Conservation (phyloP, 2,888 invertebrate genomes). For the Chrysina gloriosa region DNA sequence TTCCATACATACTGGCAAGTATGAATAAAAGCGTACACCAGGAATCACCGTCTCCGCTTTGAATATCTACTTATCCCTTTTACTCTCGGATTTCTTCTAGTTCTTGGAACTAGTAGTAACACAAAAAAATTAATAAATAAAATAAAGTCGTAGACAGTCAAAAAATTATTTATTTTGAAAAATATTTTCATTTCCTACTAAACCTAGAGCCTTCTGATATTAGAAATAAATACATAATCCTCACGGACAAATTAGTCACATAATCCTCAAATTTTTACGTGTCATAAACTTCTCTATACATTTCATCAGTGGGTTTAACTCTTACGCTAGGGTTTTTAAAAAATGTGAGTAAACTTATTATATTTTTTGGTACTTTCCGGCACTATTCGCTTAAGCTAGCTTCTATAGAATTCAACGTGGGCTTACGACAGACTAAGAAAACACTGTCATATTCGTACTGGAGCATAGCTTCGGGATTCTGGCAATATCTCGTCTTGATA, state of each 20-base stretch:
- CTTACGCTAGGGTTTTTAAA: neutral
- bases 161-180: conserved; percentile 20
- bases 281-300: neutral
- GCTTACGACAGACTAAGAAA: conserved; percentile 91
- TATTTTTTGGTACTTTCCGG: neutral
- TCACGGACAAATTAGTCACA: neutral
- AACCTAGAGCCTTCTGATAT: neutral
- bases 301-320: neutral
- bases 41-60: no score
- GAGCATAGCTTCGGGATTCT: conserved; percentile 93
- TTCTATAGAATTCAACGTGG: conserved; percentile 58
- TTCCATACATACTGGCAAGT: no score
- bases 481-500: conserved; percentile 89
- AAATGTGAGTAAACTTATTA: neutral
- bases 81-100: no score
- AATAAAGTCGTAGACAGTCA: neutral
- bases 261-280: neutral
- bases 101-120: no score
- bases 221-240: conserved; percentile 4
- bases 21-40: no score
- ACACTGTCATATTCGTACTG: conserved; percentile 92
- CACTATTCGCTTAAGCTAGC: no score
- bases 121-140: no score
- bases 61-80: no score
- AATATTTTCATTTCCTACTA: conserved; percentile 4